A percentile compares a stretch with the other conserved stretches of the same genome.
phyloP scores from a whole-genome alignment of 2,888 invertebrate species.

The Trachelus iudaicus region DNA sequence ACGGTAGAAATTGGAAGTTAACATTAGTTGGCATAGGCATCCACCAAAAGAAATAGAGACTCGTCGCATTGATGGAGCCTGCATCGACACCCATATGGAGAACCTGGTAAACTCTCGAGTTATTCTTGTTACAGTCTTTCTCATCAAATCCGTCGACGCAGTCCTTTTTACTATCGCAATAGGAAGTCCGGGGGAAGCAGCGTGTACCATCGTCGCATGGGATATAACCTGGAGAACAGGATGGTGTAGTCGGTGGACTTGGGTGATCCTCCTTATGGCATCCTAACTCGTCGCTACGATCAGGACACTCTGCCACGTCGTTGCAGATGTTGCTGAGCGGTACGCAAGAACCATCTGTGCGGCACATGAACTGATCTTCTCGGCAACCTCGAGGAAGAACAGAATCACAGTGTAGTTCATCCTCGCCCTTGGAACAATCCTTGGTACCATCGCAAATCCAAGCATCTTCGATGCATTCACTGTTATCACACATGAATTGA shows the following conservation, averaged over 20 bases:
- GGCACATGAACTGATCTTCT: conserved; percentile 70
- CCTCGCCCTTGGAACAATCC: conserved; percentile 73
- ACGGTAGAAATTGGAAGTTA: conserved; percentile 75
- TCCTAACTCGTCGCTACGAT: conserved; percentile 69
- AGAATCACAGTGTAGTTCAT: conserved; percentile 70
- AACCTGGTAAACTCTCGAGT: conserved; percentile 67
- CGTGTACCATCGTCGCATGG: conserved; percentile 70
- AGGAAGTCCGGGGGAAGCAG: conserved; percentile 72
- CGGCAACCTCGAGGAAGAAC: conserved; percentile 55
- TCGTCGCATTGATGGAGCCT: conserved; percentile 72
- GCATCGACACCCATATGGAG: conserved; percentile 75
- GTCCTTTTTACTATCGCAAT: conserved; percentile 77
- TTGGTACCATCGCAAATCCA: conserved; percentile 73
- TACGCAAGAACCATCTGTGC: conserved; percentile 74
- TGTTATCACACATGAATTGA: conserved; percentile 70
- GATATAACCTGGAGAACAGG: conserved; percentile 70
- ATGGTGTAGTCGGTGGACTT: conserved; percentile 63
- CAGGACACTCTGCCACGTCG: conserved; percentile 68
- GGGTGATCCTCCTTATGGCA: conserved; percentile 54
- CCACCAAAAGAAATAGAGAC: conserved; percentile 76
- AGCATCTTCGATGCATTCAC: conserved; percentile 71
- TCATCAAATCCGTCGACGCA: conserved; percentile 84
- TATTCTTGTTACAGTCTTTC: conserved; percentile 70
- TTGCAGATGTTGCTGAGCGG: conserved; percentile 67
- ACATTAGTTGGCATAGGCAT: conserved; percentile 65